Conservation (phyloP, 2,113 vertebrate species). For the Corythornis cristatus region DNA sequence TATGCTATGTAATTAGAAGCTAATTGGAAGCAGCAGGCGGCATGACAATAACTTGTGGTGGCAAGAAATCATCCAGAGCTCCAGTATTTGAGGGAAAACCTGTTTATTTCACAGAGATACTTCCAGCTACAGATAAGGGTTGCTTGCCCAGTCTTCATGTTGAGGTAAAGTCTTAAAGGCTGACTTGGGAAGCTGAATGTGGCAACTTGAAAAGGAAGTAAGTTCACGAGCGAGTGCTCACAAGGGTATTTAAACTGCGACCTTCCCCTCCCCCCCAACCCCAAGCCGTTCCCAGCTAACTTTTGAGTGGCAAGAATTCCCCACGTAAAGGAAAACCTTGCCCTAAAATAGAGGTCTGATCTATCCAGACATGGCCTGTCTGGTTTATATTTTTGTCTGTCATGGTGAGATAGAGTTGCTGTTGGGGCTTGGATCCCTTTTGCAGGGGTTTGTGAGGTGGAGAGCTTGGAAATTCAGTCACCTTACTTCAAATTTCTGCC, state of each 20-base stretch:
- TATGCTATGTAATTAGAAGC: constrained; percentile 6
- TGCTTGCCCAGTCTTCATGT: neutral
- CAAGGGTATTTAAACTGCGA: too few relatives aligned
- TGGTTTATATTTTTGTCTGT: neutral
- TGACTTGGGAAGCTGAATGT: neutral
- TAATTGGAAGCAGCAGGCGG: constrained; percentile 16
- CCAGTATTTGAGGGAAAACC: neutral
- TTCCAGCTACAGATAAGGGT: neutral
- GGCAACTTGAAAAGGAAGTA: neutral
- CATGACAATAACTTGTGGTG: neutral
- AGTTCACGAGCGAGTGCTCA: neutral
- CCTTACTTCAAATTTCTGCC: neutral
- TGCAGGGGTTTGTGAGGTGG: neutral
- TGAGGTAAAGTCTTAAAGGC: neutral
- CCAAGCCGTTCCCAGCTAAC: neutral
- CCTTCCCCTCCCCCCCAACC: too few relatives aligned
- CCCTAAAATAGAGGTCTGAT: neutral
- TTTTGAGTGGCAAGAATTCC: neutral
- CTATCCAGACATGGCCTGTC: neutral
- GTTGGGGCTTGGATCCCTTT: neutral
- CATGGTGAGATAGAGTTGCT: neutral
- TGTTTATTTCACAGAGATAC: neutral
- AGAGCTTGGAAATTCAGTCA: neutral
- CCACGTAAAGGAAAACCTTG: neutral
- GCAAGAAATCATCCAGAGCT: neutral